Evolutionary conservation across 2,888 invertebrate species (phyloP).

Genomic region (Drosophila cognata): DNA sequence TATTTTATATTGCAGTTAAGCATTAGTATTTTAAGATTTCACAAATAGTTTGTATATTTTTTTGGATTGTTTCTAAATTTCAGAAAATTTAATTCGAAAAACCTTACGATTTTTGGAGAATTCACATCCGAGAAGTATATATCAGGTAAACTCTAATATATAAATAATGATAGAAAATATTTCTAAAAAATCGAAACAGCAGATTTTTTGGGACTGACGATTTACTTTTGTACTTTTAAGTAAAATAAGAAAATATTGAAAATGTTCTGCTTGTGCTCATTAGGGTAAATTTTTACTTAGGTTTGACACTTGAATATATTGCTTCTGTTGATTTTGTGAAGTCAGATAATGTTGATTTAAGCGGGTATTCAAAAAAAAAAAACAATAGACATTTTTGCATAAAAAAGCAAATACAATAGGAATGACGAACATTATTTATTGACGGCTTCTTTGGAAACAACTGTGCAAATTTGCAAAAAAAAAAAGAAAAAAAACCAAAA

Average conservation of each 20-base stretch:
- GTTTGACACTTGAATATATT: not conserved
- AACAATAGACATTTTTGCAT: not conserved
- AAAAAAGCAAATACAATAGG: not conserved
- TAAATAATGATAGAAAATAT: not conserved
- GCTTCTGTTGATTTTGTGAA: not conserved
- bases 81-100: no score
- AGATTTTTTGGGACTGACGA: no score
- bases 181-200: not conserved
- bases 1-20: not conserved
- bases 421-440: not conserved
- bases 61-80: no score
- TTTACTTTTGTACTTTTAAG: not conserved
- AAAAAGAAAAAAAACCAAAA: not conserved
- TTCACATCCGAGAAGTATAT: no score
- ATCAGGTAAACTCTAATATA: no score
- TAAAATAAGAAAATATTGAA: not conserved
- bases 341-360: not conserved
- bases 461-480: conserved; percentile 30
- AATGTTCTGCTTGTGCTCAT: not conserved
- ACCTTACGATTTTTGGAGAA: no score
- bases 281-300: no score
- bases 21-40: not conserved
- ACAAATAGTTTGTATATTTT: not conserved
- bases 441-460: not conserved
- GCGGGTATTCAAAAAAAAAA: not conserved